Conservation (phyloP, 2,888 invertebrate species). For the Electrophaes corylata region DNA sequence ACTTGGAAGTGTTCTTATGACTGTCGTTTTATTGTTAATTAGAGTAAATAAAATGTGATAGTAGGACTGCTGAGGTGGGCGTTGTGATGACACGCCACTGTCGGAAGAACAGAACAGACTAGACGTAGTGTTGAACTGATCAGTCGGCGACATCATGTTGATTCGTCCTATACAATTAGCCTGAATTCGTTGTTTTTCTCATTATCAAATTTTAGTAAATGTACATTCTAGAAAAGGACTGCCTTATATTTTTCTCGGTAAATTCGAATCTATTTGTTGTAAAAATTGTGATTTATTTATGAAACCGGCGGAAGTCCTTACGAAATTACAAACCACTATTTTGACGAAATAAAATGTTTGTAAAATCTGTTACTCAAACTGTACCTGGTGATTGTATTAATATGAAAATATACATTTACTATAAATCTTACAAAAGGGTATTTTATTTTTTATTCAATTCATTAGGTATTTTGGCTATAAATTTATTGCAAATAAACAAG, state of each 20-base stretch:
- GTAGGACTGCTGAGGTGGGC: conserved; percentile 66
- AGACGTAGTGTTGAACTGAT: conserved; percentile 35
- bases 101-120: neutral
- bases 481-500: conserved; percentile 76
- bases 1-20: conserved; percentile 67
- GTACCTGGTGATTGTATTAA: conserved; percentile 83
- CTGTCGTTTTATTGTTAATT: conserved; percentile 69
- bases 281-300: conserved; percentile 55
- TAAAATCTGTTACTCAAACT: conserved; percentile 78
- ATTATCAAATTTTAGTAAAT: conserved; percentile 45
- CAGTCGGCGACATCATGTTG: conserved; percentile 48
- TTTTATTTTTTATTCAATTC: conserved; percentile 55
- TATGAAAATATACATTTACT: conserved; percentile 83
- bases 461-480: conserved; percentile 35
- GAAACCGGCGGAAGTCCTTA: conserved; percentile 56
- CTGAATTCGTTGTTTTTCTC: conserved; percentile 32
- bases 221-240: conserved; percentile 59
- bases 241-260: conserved; percentile 49
- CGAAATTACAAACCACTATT: conserved; percentile 62
- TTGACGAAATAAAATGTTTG: conserved; percentile 73
- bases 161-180: conserved; percentile 24
- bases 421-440: conserved; percentile 76
- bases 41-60: conserved; percentile 69
- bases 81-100: conserved; percentile 51
- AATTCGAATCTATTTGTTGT: conserved; percentile 56